Base-by-base conservation (phyloP, 2,797 vertebrate genomes). In the Mallotus villosus region DNA sequence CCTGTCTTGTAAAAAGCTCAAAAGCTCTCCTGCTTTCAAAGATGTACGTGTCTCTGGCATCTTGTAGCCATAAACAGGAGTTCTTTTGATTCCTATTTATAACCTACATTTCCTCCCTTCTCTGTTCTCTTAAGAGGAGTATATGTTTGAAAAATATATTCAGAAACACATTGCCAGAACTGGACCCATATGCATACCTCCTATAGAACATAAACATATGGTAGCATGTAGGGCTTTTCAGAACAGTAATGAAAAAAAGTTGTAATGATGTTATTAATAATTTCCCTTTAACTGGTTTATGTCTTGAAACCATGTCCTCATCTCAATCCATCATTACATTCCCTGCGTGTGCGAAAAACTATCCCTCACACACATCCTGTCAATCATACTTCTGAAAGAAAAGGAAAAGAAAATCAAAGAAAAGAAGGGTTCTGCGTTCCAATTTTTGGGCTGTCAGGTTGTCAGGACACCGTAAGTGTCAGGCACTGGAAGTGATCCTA, bases 1-100 rank as follows among this genome's bases (percentile, higher is more conserved):
- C 93, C 92, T 94, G 92, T 92, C 92, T 93, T 92, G 88, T 93
- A 94, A 93, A 93, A 93, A 90, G 81, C 90, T 92, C 88, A 87
- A 90, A 88, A 90, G 91, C 89, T 88, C 81, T 85, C 88, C 82
- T 79, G 79, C 84, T 88, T 91, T 90, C 88, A 93, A 93, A 91
- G 88, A 88, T 90, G 86, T 84, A 75, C 79, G 80, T 88, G 89
- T 92, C 88, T 90, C 85, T 86, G 86, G 85, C 88, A 92, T 92
- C 90, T 90, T 82, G 90, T 89, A 86, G 90, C 87, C 89, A 93
- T 93, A 93, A 92, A 91, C 80, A 37, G 77, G 49, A 86, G 85
- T 81, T 91, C 87, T 90, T 94, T 93, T 93, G 92, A 92, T 92
- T 91, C 88, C 90, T 94, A 91, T 93, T 93, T 93, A 92, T 93